A percentile compares a stretch with the other conserved stretches of the same genome.
Evolutionary conservation across 2,888 invertebrate genomes (phyloP).

Genomic region (Nowickia ferox): DNA sequence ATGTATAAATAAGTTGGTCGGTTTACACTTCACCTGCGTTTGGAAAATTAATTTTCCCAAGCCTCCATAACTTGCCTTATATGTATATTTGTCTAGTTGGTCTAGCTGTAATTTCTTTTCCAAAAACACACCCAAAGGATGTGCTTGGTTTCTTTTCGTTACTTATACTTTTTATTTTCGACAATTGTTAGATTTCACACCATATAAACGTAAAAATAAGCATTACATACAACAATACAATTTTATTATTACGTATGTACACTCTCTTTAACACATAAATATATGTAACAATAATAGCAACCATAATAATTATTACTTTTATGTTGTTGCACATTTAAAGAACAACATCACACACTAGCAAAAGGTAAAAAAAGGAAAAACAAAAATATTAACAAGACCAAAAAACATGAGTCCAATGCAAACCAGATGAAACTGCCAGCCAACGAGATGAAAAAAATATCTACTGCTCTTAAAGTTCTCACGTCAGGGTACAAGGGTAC

Average conservation of each 20-base stretch:
- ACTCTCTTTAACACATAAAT: neutral
- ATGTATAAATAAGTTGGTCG: conserved; percentile 74
- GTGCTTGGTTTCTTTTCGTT: conserved; percentile 28
- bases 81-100: neutral
- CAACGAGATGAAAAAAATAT: conserved; percentile 23
- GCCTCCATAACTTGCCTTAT: conserved; percentile 3
- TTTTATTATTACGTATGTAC: neutral
- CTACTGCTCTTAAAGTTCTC: conserved; percentile 36
- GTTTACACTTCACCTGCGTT: conserved; percentile 65
- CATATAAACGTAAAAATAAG: conserved; percentile 62
- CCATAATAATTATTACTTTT: conserved; percentile 72
- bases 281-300: conserved; percentile 37
- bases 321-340: conserved; percentile 69
- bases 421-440: neutral
- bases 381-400: conserved; percentile 13
- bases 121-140: conserved; percentile 17
- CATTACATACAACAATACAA: conserved; percentile 41
- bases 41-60: conserved; percentile 53
- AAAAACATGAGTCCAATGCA: conserved; percentile 43
- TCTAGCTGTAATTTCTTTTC: conserved; percentile 18
- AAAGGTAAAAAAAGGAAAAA: conserved; percentile 15
- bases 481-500: conserved; percentile 22
- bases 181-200: conserved; percentile 71
- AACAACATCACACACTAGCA: conserved; percentile 41
- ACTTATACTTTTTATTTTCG: conserved; percentile 39